phyloP scores from a whole-genome alignment of 2,797 vertebrate species.

The Myotis vivesi region DNA sequence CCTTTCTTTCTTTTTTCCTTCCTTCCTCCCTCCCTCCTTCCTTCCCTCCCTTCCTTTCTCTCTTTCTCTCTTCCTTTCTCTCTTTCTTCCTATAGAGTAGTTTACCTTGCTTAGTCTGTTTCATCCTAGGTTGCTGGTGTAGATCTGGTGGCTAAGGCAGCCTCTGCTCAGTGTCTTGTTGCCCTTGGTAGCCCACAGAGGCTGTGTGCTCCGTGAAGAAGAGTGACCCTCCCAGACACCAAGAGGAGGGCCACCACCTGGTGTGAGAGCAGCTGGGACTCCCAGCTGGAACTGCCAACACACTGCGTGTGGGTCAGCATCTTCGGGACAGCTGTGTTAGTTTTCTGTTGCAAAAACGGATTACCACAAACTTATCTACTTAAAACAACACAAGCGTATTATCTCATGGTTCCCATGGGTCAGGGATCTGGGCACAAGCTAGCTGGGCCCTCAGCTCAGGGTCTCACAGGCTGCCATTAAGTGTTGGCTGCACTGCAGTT shows the following conservation, averaged over 20 bases:
- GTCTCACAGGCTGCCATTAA: neutral
- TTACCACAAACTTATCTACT: neutral
- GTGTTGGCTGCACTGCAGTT: neutral
- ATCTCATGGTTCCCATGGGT: neutral
- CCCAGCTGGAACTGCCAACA: neutral
- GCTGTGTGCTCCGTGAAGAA: neutral
- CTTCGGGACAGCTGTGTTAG: neutral
- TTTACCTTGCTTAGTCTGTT: neutral
- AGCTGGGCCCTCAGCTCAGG: neutral
- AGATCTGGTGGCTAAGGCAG: neutral
- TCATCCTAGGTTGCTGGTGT: neutral
- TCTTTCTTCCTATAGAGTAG: neutral
- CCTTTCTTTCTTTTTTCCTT: rapidly evolving
- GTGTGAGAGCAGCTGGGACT: neutral
- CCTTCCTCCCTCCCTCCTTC: rapidly evolving
- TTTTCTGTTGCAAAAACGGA: neutral
- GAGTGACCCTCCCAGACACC: neutral
- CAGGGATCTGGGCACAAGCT: neutral
- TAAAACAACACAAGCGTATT: neutral
- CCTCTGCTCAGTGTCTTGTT: neutral
- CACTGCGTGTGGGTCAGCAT: neutral
- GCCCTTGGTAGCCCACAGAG: neutral
- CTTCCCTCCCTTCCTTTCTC: too few species aligned
- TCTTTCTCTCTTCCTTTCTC: too few species aligned
- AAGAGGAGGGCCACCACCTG: neutral